Conservation (phyloP, 2,113 vertebrate genomes). For the Tragelaphus strepsiceros region DNA sequence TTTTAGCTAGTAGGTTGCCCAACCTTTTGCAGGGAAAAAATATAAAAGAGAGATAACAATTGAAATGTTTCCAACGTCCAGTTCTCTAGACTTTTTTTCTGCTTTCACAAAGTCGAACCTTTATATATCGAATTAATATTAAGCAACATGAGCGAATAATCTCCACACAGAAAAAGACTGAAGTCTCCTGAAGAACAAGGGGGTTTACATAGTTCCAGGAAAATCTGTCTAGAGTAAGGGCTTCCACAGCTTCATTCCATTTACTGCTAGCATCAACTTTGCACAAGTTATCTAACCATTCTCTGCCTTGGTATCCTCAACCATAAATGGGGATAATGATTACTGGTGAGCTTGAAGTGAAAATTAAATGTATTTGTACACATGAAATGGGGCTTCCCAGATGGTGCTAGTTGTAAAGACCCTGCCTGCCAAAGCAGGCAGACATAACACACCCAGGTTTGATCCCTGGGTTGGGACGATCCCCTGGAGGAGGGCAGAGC, state of each 20-base stretch:
- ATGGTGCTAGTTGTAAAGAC: not conserved
- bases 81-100: not conserved
- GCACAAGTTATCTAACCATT: not conserved
- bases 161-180: not conserved
- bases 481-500: not conserved
- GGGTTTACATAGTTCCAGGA: not conserved
- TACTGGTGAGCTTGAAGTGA: not conserved
- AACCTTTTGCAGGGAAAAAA: not conserved
- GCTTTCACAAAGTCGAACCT: not conserved
- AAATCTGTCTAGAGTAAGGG: not conserved
- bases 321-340: not conserved
- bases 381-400: not conserved
- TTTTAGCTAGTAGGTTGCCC: slow-evolving; percentile 6
- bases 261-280: not conserved
- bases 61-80: not conserved
- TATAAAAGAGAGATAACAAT: not conserved
- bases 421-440: not conserved
- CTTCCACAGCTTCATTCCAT: not conserved
- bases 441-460: rapidly evolving
- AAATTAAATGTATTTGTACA: not conserved
- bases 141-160: not conserved
- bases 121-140: not conserved
- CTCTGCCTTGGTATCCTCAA: not conserved
- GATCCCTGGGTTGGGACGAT: not conserved
- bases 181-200: not conserved